These are phyloP conservation scores for Callithrix jacchus DNA, from an alignment of 2,113 vertebrate genomes.

Conservation along the genomic window DNA sequence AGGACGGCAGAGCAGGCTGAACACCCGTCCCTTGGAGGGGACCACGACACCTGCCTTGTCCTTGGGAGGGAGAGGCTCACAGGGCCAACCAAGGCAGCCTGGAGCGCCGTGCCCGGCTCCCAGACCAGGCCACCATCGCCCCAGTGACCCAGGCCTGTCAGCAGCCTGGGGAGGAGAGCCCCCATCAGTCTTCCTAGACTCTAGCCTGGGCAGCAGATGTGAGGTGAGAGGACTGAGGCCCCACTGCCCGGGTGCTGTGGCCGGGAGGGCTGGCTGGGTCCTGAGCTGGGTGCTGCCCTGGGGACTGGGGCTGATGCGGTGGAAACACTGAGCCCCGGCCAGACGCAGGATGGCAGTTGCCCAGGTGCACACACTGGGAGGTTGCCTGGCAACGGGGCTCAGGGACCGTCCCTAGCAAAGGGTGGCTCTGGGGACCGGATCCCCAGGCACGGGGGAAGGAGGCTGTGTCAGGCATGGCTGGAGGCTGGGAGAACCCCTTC, in stretches of 20 bases:
- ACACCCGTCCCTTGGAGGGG: background rate
- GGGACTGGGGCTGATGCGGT: background rate
- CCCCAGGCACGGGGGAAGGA: background rate
- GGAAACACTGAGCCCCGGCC: background rate
- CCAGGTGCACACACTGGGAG: background rate
- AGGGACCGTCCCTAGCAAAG: background rate
- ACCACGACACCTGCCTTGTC: background rate
- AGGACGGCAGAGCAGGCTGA: background rate
- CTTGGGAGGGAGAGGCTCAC: background rate
- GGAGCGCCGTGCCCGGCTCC: accelerated
- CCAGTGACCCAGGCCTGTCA: accelerated
- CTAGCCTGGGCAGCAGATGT: accelerated
- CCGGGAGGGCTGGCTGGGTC: background rate
- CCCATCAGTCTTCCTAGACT: background rate
- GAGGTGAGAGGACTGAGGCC: background rate
- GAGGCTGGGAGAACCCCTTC: background rate
- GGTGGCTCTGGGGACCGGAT: conserved; percentile 19
- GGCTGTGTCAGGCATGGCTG: background rate
- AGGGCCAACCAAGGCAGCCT: background rate
- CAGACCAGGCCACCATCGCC: too few relatives aligned
- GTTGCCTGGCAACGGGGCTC: conserved; percentile 60
- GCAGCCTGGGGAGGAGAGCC: accelerated
- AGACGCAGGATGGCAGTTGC: background rate
- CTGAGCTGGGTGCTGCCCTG: accelerated
- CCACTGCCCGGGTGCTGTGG: conserved; percentile 41